A percentile compares a stretch with the other conserved stretches of the same genome.
These are phyloP conservation scores for Brachionichthys hirsutus DNA, from an alignment of 2,113 vertebrate genomes.

Conservation along the genomic window DNA sequence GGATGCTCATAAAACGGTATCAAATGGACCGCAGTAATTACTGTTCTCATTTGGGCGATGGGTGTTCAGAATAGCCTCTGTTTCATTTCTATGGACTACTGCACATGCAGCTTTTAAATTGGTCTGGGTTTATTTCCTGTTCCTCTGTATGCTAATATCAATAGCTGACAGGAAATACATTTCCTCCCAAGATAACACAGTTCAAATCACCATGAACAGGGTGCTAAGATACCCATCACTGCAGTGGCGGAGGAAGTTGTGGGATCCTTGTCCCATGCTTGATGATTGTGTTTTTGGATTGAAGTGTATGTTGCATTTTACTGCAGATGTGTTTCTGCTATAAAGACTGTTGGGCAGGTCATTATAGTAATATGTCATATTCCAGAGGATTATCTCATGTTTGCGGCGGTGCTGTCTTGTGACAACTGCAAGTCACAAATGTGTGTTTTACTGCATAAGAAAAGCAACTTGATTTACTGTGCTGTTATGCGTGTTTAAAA, in stretches of 20 bases:
- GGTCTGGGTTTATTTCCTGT: constrained; percentile 30
- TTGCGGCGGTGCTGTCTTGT: too few species aligned
- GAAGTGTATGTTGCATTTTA: too few species aligned
- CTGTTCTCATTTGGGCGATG: constrained; percentile 22
- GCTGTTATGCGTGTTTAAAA: not conserved
- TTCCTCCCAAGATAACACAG: constrained; percentile 24
- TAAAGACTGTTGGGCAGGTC: too few species aligned
- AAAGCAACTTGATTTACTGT: not conserved
- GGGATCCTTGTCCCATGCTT: not conserved
- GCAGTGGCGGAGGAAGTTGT: not conserved
- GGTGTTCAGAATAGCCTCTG: not conserved
- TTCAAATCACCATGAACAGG: constrained; percentile 9
- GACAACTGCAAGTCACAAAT: too few species aligned
- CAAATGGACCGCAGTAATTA: constrained; percentile 31
- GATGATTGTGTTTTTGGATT: too few species aligned
- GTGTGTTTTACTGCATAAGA: too few species aligned
- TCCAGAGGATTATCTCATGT: too few species aligned
- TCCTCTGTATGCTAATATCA: constrained; percentile 10
- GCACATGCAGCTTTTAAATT: constrained; percentile 16
- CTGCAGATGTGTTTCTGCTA: too few species aligned
- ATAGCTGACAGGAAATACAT: constrained; percentile 21
- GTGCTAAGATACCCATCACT: constrained; percentile 1
- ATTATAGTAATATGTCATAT: too few species aligned
- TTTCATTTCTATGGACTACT: not conserved
- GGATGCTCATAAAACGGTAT: constrained; percentile 7